Base-by-base conservation (phyloP, 1,140 invertebrate species). In the Saxidomus purpurata region DNA sequence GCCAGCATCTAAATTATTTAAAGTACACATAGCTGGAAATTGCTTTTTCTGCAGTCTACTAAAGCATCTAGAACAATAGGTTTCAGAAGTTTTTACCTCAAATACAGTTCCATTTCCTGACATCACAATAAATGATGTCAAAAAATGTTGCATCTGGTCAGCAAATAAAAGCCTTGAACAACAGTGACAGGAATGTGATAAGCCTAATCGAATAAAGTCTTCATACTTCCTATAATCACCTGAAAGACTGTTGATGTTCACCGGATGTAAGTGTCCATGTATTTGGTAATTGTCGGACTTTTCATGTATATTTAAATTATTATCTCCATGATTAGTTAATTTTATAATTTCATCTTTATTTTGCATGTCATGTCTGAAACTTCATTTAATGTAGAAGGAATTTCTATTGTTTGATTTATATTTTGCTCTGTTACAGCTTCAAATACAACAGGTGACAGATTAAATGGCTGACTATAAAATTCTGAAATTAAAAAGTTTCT, bases 1-100 rank as follows among this genome's bases (percentile, higher is more conserved):
- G 38, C 74, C 85, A 17, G 85, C 25, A 61, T 80, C 49, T 17
- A 87, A 43, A 67, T 79, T 47, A 49, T 87, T 87, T 19, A 43
- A 43, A 6, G 17, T 43, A 43, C 6, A 76, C 11, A 1, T 43
- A 2, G 34, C 8, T 40, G 71, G 71, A 25, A 76, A 6, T 38
- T 76, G 40, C 2, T 43, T 25, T 43, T 43, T 76, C 13, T 19
- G 17, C 1, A 76, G 19, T 43, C 4, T 11, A 11, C 2, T 11
- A 4, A 43, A 4, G n/a, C 71, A 76, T 25, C 34, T 76, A 13
- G 34, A 40, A 76, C 71, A 76, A 11, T 31, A 76, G 4, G 13
- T 25, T 31, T 31, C n/a, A n/a, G n/a, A n/a, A n/a, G n/a, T 76
- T 19, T 43, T 40, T 43, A 13, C 31, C 17, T 76, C 38, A 76